Base-by-base conservation (phyloP, 2,888 invertebrate genomes). In the Dicycla oo region DNA sequence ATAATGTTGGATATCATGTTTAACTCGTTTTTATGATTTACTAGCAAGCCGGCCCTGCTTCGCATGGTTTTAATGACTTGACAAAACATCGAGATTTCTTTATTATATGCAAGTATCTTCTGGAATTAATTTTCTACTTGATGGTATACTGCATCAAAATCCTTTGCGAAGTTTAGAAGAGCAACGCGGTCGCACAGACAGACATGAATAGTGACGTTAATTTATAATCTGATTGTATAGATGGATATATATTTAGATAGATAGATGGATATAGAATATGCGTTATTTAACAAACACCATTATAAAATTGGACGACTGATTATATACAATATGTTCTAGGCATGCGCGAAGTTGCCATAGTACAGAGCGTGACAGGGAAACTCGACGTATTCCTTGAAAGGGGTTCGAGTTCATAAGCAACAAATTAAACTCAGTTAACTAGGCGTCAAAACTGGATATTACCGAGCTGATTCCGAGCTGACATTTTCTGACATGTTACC, bases 1-100 rank as follows among this genome's bases (percentile, higher is more conserved):
- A 81, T 81, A 58, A 3, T 43, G 30, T 43, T 26, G 3, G 11
- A n/a, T n/a, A 4, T 40, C 11, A 20, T 43, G 18, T 49, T 40
- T 43, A 23, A 26, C 18, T 53, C 8, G 4, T 53, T 18, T 54
- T 26, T 53, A 13, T 51, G 23, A 13, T 51, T 51, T 51, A 6
- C 23, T 23, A 23, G 23, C 6, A 13, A 23, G 13, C 6, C 23
- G 11, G 10, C 15, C 15, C 23, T 51, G 13, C 51, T 51, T 51
- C 13, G 51, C 51, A 23, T 1, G 51, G 23, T 51, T 23, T 23
- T 13, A 13, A 23, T 2, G 23, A 6, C 13, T 49, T 13, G 11
- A 23, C 23, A 51, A 23, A 51, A n/a, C 13, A 5, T 51, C 5
- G n/a, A 47, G 1, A 49, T n/a, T 49, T 10, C 4, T 49, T 11